Conservation (phyloP, 2,888 invertebrate genomes). For the Pristionchus japonicus region DNA sequence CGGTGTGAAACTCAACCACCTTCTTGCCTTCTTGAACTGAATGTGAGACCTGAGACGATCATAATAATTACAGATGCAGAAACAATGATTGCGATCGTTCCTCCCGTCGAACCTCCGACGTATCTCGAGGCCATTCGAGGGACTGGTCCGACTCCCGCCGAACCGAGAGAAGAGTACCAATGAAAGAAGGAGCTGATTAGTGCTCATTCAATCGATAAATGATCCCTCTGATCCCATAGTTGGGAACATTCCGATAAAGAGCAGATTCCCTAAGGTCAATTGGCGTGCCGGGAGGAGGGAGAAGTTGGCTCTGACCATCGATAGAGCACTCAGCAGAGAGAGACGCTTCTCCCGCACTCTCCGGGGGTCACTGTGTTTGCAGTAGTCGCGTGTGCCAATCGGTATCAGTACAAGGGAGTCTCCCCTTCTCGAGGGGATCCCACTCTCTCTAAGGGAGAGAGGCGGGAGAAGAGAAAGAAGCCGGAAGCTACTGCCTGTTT, state of each 20-base stretch:
- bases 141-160: constrained; percentile 16
- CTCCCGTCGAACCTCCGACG: constrained; percentile 33
- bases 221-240: background rate
- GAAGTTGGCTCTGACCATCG: background rate
- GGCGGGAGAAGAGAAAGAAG: constrained; percentile 20
- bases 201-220: background rate
- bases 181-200: background rate
- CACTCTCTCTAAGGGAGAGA: no score
- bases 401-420: constrained; percentile 35
- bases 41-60: no score
- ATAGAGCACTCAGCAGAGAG: background rate
- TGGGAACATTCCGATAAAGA: background rate
- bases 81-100: background rate
- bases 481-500: constrained; percentile 29
- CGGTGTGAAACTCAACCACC: no score
- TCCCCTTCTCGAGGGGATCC: background rate
- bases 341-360: background rate
- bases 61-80: background rate
- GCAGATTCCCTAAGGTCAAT: background rate
- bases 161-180: background rate
- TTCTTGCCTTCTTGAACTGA: no score
- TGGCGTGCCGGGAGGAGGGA: background rate
- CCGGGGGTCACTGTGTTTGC: background rate
- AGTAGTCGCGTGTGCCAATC: constrained; percentile 27
- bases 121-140: constrained; percentile 43